Percentiles rank a stretch among this genome's conserved stretches.
phyloP scores from a whole-genome alignment of 2,888 invertebrate genomes.

The Cheilosia urbana region DNA sequence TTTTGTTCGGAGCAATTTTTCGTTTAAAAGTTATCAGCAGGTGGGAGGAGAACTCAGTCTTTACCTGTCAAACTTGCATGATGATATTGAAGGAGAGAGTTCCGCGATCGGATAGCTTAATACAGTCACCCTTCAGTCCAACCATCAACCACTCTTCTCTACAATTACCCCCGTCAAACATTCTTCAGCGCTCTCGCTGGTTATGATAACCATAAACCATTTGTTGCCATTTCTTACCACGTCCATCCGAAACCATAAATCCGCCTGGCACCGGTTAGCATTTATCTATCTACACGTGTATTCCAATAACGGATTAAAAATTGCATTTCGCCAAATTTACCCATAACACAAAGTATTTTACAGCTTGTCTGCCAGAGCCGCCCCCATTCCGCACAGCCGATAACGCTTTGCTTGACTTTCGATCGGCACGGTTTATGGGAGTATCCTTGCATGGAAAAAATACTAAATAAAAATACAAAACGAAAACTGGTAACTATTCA shows the following conservation, averaged over 20 bases:
- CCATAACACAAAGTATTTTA: constrained; percentile 15
- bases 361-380: constrained; percentile 5
- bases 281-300: background rate
- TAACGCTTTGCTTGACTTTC: background rate
- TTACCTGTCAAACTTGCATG: too few relatives aligned
- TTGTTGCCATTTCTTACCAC: background rate
- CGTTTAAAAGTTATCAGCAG: too few relatives aligned
- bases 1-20: too few relatives aligned
- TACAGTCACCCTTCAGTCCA: background rate
- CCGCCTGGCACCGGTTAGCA: background rate
- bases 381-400: background rate
- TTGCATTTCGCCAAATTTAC: constrained; percentile 10
- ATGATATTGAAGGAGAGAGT: too few relatives aligned
- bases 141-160: background rate
- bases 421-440: constrained; percentile 29
- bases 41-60: too few relatives aligned
- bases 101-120: too few relatives aligned
- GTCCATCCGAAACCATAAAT: background rate
- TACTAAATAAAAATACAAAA: background rate
- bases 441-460: constrained; percentile 12
- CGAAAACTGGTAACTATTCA: background rate
- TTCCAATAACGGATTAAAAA: constrained; percentile 39
- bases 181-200: too few relatives aligned
- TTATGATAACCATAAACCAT: background rate
- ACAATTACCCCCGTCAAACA: background rate